Conservation (phyloP, 2,888 invertebrate genomes). For the Frankliniella intonsa region DNA sequence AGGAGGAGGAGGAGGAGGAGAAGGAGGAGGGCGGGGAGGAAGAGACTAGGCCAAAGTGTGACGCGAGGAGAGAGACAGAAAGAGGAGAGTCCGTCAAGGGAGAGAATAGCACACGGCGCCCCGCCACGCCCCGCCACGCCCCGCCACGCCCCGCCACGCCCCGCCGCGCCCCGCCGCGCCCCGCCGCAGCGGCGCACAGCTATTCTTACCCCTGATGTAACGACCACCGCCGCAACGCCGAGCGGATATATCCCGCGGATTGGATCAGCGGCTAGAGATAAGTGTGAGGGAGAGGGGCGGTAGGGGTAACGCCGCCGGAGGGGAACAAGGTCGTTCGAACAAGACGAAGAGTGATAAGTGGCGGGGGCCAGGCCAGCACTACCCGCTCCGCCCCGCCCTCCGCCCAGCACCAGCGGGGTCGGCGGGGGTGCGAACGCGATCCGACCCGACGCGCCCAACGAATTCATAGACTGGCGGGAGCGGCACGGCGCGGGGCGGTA, state of each 20-base stretch:
- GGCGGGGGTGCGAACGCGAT: background rate
- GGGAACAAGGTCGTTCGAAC: too few relatives aligned
- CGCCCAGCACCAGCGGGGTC: background rate
- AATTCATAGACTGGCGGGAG: too few relatives aligned
- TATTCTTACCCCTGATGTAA: constrained; percentile 22
- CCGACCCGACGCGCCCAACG: background rate
- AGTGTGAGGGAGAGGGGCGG: background rate
- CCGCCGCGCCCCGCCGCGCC: background rate
- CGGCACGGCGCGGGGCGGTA: background rate
- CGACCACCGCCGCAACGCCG: background rate
- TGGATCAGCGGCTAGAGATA: too few relatives aligned
- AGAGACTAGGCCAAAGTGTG: too few relatives aligned
- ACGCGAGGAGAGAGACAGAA: background rate
- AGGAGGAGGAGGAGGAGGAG: too few relatives aligned
- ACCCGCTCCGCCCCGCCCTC: background rate
- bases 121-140: background rate
- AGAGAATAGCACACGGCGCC: background rate
- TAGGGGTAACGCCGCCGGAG: background rate
- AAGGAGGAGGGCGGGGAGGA: too few relatives aligned
- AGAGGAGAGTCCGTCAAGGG: background rate
- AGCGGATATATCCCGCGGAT: background rate
- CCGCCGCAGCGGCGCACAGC: background rate
- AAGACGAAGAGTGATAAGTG: background rate
- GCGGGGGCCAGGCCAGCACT: background rate
- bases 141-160: background rate